phyloP scores from a whole-genome alignment of 2,888 invertebrate genomes.

The Tetranychus piercei region DNA sequence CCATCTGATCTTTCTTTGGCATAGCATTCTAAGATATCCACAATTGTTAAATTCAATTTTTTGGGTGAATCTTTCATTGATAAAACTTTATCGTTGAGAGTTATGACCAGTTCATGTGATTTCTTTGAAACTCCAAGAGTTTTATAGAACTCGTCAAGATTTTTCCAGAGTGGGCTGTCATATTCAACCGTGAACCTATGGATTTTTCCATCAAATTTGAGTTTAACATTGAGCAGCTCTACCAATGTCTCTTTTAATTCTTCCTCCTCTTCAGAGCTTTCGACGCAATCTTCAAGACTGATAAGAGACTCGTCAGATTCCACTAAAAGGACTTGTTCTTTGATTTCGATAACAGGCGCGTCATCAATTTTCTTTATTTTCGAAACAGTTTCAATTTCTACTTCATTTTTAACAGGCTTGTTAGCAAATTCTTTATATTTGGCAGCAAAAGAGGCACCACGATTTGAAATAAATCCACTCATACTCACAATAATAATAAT shows the following conservation, averaged over 20 bases:
- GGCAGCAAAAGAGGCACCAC: background rate
- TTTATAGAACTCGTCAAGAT: background rate
- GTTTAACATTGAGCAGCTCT: background rate
- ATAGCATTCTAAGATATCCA: background rate
- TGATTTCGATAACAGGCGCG: no score
- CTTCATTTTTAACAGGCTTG: background rate
- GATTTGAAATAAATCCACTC: background rate
- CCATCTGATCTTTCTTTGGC: background rate
- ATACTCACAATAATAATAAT: background rate
- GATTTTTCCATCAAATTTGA: background rate
- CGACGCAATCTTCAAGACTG: no score
- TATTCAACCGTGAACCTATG: background rate
- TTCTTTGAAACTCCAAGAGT: background rate
- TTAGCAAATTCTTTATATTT: background rate
- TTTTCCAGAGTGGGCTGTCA: background rate
- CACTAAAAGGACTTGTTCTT: no score
- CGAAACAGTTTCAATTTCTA: background rate
- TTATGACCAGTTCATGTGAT: constrained; percentile 1
- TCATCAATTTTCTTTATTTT: no score
- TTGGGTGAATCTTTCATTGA: constrained; percentile 4
- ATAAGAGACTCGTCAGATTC: no score
- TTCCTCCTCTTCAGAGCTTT: no score
- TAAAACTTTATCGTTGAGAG: background rate
- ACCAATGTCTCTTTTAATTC: no score
- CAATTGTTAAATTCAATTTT: constrained; percentile 5